Evolutionary conservation across 1,140 invertebrate species (phyloP), one percentile per base, ranked within the genome.

Genomic region (Harlomillsia oculata): DNA sequence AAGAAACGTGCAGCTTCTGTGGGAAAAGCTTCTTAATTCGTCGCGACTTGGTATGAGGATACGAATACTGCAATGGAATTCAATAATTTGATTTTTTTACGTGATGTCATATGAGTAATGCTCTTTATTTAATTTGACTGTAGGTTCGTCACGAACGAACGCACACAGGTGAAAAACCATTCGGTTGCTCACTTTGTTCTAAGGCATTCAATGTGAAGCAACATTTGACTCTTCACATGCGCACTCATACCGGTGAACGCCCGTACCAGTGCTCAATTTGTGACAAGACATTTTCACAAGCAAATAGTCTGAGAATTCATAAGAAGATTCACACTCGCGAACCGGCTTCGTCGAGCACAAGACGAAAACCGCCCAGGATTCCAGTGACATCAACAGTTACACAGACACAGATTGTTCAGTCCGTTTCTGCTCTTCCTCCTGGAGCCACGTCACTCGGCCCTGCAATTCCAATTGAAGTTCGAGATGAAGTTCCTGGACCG

Each of bases 21-120:
- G 76, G 78, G 37, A 80, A 82, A 63, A 77, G 76, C 58, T 86
- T 85, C 69, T 80, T 80, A 50, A 81, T 76, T 66, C 78, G 74
- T 69, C 80, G 73, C 56, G 82, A 76, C 66, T 73, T 76, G 63
- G 30, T 25, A 4, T n/a, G n/a, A n/a, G n/a, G n/a, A n/a, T n/a
- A n/a, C n/a, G n/a, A n/a, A n/a, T n/a, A n/a, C n/a, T n/a, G n/a
- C n/a, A n/a, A n/a, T n/a, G n/a, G n/a, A n/a, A n/a, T n/a, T n/a
- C n/a, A n/a, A n/a, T n/a, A n/a, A n/a, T n/a, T n/a, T n/a, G n/a
- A n/a, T n/a, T n/a, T n/a, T n/a, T n/a, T n/a, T n/a, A n/a, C n/a
- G n/a, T n/a, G n/a, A n/a, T n/a, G n/a, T n/a, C n/a, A n/a, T n/a
- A n/a, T n/a, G n/a, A n/a, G n/a, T n/a, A n/a, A n/a, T n/a, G n/a